phyloP scores from a whole-genome alignment of 1,140 invertebrate genomes.

The Drosophila repleta region DNA sequence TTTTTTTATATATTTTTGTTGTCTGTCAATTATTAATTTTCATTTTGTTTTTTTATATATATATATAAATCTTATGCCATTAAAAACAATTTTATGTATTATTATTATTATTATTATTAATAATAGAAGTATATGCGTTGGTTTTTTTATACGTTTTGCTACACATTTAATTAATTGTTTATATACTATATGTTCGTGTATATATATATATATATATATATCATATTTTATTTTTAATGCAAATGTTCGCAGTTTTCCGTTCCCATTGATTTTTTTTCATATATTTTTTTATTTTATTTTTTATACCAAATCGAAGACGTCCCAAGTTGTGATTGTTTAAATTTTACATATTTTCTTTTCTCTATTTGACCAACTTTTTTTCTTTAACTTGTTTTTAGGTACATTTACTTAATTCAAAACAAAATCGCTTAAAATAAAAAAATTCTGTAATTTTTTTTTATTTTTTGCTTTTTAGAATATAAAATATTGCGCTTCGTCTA shows the following conservation, averaged over 20 bases:
- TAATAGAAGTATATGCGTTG: constrained; percentile 45
- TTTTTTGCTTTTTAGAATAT: constrained; percentile 3
- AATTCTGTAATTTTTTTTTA: neutral
- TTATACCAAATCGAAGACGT: constrained; percentile 42
- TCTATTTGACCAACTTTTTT: neutral
- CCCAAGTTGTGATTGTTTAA: constrained; percentile 39
- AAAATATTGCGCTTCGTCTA: constrained; percentile 33
- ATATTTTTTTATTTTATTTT: constrained; percentile 17
- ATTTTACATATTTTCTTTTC: constrained; percentile 1
- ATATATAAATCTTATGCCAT: constrained; percentile 37
- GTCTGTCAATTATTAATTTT: neutral
- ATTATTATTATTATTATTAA: constrained; percentile 22
- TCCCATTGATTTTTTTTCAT: neutral
- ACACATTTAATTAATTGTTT: constrained; percentile 47
- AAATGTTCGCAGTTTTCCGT: constrained; percentile 7
- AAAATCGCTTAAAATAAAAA: constrained; percentile 2
- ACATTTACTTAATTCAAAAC: constrained; percentile 34
- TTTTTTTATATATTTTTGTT: constrained; percentile 14
- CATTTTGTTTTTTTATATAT: neutral
- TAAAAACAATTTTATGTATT: constrained; percentile 38
- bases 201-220: constrained; percentile 6
- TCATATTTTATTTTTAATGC: neutral
- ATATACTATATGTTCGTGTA: constrained; percentile 23
- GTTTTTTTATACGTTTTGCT: constrained; percentile 15
- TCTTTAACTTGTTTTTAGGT: constrained; percentile 21